Conservation (phyloP, 2,888 invertebrate species). For the Sminthurides aquaticus region DNA sequence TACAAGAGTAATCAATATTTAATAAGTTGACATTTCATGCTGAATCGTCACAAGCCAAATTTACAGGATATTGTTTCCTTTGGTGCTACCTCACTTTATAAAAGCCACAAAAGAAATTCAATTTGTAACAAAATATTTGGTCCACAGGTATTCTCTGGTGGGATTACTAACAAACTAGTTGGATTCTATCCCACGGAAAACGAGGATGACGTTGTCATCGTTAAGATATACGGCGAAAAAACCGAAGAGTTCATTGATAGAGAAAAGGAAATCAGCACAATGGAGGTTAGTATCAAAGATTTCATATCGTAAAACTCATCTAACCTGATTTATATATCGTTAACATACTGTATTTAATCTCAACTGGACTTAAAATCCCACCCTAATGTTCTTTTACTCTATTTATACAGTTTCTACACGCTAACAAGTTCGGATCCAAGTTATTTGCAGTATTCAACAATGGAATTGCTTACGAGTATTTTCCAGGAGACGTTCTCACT, state of each 20-base stretch:
- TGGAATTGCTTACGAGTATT: slow-evolving; percentile 83
- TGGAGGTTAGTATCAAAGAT: slow-evolving; percentile 35
- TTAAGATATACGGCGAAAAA: slow-evolving; percentile 86
- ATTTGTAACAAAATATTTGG: no score
- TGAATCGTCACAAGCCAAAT: background rate
- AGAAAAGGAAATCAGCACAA: slow-evolving; percentile 62
- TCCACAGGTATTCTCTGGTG: slow-evolving; percentile 84
- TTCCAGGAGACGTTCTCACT: slow-evolving; percentile 71
- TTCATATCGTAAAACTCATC: no score
- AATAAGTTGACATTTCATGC: no score
- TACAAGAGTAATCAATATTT: no score
- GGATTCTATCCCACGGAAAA: slow-evolving; percentile 59
- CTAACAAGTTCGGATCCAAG: slow-evolving; percentile 70
- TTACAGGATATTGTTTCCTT: background rate
- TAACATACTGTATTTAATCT: background rate
- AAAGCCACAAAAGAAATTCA: no score
- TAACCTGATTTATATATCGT: background rate
- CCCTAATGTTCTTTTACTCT: background rate
- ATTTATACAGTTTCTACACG: slow-evolving; percentile 54
- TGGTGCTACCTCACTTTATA: no score
- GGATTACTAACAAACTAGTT: slow-evolving; percentile 85
- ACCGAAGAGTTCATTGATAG: slow-evolving; percentile 88
- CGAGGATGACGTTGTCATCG: slow-evolving; percentile 64
- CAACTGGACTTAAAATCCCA: no score
- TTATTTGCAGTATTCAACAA: slow-evolving; percentile 87